Evolutionary conservation across 92 coral and sea anemone species (phyloP), one percentile per base, ranked within the genome.

Genomic region (Chrysogorgia sp.): DNA sequence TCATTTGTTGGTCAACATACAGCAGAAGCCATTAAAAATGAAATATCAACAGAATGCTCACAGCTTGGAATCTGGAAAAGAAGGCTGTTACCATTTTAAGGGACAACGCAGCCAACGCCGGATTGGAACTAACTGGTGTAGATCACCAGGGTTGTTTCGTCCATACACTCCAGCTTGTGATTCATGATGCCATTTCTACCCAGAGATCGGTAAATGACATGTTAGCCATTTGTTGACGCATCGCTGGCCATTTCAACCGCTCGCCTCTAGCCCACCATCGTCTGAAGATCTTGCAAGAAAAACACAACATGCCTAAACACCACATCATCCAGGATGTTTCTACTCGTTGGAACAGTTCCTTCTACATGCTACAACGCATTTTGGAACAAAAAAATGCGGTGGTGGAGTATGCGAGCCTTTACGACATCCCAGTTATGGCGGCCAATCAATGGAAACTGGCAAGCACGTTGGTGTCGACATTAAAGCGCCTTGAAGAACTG

Each of bases 91-190:
- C 67, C n/a, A 29, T 24, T 29, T 60, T 60, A 24, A 60, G 67
- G 32, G 67, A 60, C 67, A 60, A 60, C 24, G 33, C 67, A 24
- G 33, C 67, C 67, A 60, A 60, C 67, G 67, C 67, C 19, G 67
- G 67, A 60, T 60, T 60, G 26, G n/a, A 10, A 60, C 37, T 60
- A n/a, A 60, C 33, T 60, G 67, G 67, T 60, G 7, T 60, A 60
- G 67, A 60, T n/a, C 67, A 60, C 10, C 67, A 60, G 67, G 24
- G 67, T 60, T 60, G 67, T 19, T 60, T 60, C 26, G n/a, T 30
- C 37, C 67, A 60, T 25, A 60, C 67, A 30, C 67, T 60, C 30
- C 67, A 60, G 67, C 67, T 60, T 30, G 26, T 60, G 19, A 60
- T 24, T 60, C 67, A 60, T 29, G 67, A 60, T 60, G 67, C 67